These are phyloP conservation scores for Masticophis lateralis DNA, from an alignment of 2,797 vertebrate genomes.

Conservation along the genomic window DNA sequence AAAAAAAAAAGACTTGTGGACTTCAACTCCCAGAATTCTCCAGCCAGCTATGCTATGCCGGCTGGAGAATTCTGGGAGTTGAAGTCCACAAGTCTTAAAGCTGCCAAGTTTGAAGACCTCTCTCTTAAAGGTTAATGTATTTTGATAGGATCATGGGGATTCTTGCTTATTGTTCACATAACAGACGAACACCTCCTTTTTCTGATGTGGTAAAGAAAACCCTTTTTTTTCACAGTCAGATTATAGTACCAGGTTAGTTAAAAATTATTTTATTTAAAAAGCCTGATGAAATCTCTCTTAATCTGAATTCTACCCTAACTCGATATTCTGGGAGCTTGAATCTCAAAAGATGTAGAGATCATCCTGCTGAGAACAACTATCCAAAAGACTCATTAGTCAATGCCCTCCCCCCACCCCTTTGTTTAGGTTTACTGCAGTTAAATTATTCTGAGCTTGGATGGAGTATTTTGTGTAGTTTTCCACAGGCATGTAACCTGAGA, in stretches of 20 bases:
- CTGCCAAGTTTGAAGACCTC: too few species aligned
- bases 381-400: not conserved
- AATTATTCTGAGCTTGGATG: constrained; percentile 6
- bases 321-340: not conserved
- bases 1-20: too few species aligned
- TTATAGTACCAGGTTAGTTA: not conserved
- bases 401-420: not conserved
- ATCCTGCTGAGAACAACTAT: not conserved
- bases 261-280: not conserved
- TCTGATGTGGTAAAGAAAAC: not conserved
- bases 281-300: not conserved
- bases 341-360: not conserved
- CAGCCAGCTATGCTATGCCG: too few species aligned
- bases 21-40: too few species aligned
- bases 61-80: too few species aligned
- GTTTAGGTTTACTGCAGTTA: not conserved
- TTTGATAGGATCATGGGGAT: not conserved
- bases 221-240: not conserved
- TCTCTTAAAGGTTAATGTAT: not conserved
- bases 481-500: constrained; percentile 19
- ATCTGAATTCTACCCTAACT: not conserved
- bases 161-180: not conserved
- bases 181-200: not conserved
- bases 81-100: too few species aligned
- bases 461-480: not conserved